Evolutionary conservation across 2,888 invertebrate species (phyloP).

Genomic region (Tridacna gigas): DNA sequence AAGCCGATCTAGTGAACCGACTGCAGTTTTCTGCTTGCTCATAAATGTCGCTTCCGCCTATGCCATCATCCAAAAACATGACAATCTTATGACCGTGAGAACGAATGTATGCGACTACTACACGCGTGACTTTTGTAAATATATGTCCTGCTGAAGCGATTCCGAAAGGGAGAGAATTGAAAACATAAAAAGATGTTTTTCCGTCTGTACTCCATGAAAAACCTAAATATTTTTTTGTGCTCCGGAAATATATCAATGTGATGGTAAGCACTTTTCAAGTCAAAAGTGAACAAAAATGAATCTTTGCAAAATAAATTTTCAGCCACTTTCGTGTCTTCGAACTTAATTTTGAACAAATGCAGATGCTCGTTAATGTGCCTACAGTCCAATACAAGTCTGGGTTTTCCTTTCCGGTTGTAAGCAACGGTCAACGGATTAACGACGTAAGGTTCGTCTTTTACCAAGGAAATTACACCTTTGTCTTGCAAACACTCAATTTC

Average conservation of each 20-base stretch:
- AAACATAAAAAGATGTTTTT: conserved; percentile 3
- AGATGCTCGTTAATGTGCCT: conserved; percentile 37
- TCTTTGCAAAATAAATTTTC: conserved; percentile 15
- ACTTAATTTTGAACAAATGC: conserved; percentile 30
- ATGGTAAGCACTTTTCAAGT: conserved; percentile 37
- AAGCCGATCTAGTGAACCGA: not conserved
- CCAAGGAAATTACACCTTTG: conserved; percentile 30
- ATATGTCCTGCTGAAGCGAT: conserved; percentile 27
- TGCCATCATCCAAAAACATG: conserved; percentile 19
- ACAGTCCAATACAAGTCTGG: conserved; percentile 41
- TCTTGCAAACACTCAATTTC: conserved; percentile 26
- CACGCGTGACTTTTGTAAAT: conserved; percentile 9
- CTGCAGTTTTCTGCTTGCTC: not conserved
- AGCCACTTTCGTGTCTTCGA: conserved; percentile 34
- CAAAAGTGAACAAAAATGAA: conserved; percentile 27
- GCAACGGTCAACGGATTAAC: conserved; percentile 47
- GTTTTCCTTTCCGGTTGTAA: conserved; percentile 21
- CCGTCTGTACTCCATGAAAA: conserved; percentile 14
- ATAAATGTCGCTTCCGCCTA: conserved; percentile 7
- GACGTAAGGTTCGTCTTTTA: conserved; percentile 16
- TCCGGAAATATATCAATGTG: conserved; percentile 21
- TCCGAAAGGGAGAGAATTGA: conserved; percentile 31
- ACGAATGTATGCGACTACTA: conserved; percentile 7
- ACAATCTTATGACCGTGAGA: conserved; percentile 9
- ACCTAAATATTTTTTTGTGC: conserved; percentile 34